Percentiles rank a stretch among this genome's conserved stretches.
phyloP scores from a whole-genome alignment of 2,888 invertebrate genomes.

The Argyra leucocephala region DNA sequence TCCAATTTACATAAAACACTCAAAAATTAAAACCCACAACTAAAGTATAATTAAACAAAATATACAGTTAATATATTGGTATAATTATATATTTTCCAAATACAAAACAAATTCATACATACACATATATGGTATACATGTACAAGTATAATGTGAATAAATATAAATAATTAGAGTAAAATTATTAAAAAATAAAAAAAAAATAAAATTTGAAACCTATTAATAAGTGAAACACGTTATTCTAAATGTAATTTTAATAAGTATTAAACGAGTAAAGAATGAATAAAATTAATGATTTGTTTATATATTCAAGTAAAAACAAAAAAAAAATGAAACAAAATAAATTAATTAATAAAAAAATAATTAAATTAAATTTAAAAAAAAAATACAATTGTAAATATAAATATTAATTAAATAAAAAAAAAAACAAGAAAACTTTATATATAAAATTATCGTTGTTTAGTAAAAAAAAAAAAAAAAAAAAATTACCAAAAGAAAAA shows the following conservation, averaged over 20 bases:
- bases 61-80: too few relatives aligned
- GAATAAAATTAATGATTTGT: slow-evolving; percentile 1
- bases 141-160: background rate
- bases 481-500: background rate
- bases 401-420: background rate
- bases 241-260: slow-evolving; percentile 3
- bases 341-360: background rate
- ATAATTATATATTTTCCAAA: too few relatives aligned
- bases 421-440: background rate
- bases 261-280: background rate
- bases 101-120: too few relatives aligned
- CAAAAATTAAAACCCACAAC: too few relatives aligned
- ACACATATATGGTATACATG: background rate
- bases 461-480: background rate
- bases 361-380: background rate
- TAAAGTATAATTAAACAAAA: too few relatives aligned
- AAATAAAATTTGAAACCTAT: background rate
- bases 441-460: background rate
- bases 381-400: background rate
- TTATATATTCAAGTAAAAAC: background rate
- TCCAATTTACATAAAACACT: too few relatives aligned
- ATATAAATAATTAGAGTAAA: background rate
- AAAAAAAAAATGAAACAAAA: background rate
- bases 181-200: background rate
- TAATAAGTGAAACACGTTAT: background rate